Base-by-base conservation (phyloP, 2,797 vertebrate genomes). In the Anguilla pacifica region DNA sequence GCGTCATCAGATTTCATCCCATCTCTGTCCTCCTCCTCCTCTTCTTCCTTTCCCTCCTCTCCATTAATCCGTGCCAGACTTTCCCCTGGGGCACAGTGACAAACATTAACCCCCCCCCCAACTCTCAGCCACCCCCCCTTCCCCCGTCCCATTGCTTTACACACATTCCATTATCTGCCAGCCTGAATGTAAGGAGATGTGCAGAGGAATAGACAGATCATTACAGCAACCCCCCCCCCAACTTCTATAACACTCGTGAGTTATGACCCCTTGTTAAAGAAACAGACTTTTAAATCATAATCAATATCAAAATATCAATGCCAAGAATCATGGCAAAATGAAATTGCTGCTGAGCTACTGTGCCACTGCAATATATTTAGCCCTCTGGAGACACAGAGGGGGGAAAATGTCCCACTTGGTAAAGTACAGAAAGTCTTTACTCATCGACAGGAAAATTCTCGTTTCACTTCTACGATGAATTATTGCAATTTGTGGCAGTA, bases 261-360 rank as follows among this genome's bases (percentile, higher is more conserved):
- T 95, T 94, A 95, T 92, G 88, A 91, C 91, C 88, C 89, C 74
- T 90, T 94, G 93, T 88, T 86, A 93, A 90, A 92, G 92, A 96
- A 95, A 94, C 93, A 93, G 94, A 93, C 92, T 93, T 95, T 96
- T 95, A 95, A 95, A 96, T 95, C 94, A 93, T 94, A 95, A 95
- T 95, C 94, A 94, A 94, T 96, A 95, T 91, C 90, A 92, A 89
- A 90, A 94, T 94, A 94, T 92, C 92, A 94, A 92, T 93, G 91
- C 88, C 84, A 88, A 91, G 92, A 92, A 91, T 92, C 91, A 89
- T 84, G 91, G 91, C 89, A 46, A 91, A 92, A 92, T 91, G 93
- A 95, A 93, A 94, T 94, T 86, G 85, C 46, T 15, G 31, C 79
- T 51, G 61, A 70, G 85, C 77, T 83, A 31, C 79, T 67, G 59